Percentiles rank a stretch among this genome's conserved stretches.
phyloP scores from a whole-genome alignment of 2,888 invertebrate genomes.

The Drosophila cracens region DNA sequence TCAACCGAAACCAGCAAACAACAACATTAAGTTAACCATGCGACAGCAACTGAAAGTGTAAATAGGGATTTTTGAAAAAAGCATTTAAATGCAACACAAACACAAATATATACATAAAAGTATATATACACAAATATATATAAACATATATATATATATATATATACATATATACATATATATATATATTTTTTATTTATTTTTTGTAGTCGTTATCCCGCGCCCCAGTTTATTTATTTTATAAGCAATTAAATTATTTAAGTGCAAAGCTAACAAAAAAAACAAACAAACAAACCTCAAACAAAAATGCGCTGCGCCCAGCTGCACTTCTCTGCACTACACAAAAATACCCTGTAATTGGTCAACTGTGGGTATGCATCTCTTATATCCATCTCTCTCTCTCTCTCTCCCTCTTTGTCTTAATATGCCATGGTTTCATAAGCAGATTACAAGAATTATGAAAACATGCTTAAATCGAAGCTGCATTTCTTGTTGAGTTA shows the following conservation, averaged over 20 bases:
- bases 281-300: slow-evolving; percentile 13
- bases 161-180: background rate
- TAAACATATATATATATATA: background rate
- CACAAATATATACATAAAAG: slow-evolving; percentile 1
- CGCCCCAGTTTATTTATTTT: slow-evolving; percentile 71
- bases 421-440: background rate
- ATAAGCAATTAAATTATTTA: slow-evolving; percentile 80
- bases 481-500: background rate
- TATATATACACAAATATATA: background rate
- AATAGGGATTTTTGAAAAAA: slow-evolving; percentile 17
- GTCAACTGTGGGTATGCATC: background rate
- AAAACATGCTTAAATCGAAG: background rate
- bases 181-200: background rate
- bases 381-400: background rate
- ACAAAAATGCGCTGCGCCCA: slow-evolving; percentile 31
- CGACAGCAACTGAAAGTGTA: slow-evolving; percentile 16
- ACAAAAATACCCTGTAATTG: slow-evolving; percentile 15
- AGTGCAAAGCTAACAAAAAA: slow-evolving; percentile 76
- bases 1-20: background rate
- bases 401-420: background rate
- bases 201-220: slow-evolving; percentile 23
- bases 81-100: slow-evolving; percentile 31
- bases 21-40: slow-evolving; percentile 13
- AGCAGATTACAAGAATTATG: background rate
- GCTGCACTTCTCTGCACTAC: slow-evolving; percentile 21